Conservation (phyloP, 2,113 vertebrate species). For the Engystomops pustulosus region DNA sequence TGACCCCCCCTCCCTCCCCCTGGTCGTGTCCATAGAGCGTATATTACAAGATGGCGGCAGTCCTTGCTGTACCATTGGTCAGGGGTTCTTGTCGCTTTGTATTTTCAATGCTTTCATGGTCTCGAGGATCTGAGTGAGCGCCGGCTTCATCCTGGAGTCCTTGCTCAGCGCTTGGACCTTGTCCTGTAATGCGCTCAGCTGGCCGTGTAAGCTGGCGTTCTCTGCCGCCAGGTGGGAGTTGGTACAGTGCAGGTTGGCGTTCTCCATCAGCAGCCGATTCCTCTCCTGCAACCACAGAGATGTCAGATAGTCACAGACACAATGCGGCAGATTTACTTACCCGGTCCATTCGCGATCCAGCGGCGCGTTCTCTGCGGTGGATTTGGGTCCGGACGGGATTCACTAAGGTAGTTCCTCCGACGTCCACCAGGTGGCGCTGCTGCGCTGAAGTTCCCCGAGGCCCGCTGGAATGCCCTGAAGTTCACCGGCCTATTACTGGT, state of each 20-base stretch:
- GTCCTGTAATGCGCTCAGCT: constrained; percentile 27
- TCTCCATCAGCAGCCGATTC: constrained; percentile 34
- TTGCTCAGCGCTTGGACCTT: constrained; percentile 18
- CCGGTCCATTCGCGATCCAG: too few species aligned
- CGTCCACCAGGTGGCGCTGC: too few species aligned
- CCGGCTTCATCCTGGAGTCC: background rate
- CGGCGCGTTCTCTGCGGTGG: too few species aligned
- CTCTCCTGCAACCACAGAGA: constrained; percentile 21
- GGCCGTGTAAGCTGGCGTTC: constrained; percentile 43
- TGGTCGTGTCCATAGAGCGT: background rate
- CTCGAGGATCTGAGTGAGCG: constrained; percentile 47
- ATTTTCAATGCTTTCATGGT: constrained; percentile 54
- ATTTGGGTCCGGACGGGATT: too few species aligned
- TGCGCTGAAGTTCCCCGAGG: too few species aligned
- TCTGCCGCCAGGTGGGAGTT: constrained; percentile 50
- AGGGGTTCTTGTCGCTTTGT: background rate
- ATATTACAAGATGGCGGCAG: background rate
- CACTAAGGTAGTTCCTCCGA: too few species aligned
- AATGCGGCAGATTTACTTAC: too few species aligned
- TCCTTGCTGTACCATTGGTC: background rate
- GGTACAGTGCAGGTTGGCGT: background rate
- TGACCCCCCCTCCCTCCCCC: too few species aligned
- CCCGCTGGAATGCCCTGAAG: too few species aligned
- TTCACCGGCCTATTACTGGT: too few species aligned
- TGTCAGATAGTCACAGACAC: background rate